Conservation (phyloP, 2,113 vertebrate genomes). For the Corapipo altera region DNA sequence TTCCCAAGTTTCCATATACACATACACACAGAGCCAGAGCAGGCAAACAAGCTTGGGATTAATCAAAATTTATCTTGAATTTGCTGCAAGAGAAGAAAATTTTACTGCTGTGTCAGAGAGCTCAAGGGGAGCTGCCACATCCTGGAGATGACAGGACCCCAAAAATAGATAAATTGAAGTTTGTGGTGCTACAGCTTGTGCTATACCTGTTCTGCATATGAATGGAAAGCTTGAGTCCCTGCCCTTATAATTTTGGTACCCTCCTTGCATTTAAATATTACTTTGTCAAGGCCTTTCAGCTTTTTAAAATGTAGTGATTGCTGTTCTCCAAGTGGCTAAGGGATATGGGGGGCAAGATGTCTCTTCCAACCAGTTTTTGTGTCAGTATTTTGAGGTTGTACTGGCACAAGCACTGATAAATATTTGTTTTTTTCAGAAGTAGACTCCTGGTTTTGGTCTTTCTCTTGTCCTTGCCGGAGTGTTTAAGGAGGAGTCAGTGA, state of each 20-base stretch:
- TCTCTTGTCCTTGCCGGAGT: not conserved
- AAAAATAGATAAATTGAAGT: not conserved
- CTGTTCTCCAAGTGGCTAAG: not conserved
- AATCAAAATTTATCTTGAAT: not conserved
- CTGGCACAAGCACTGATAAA: not conserved
- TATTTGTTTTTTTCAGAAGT: not conserved
- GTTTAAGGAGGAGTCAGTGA: not conserved
- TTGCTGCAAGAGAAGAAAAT: not conserved
- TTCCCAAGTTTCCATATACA: not conserved
- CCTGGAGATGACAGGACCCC: not conserved
- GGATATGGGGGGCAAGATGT: not conserved
- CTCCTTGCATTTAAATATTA: constrained; percentile 7
- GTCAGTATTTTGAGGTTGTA: not conserved
- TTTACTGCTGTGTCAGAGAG: not conserved
- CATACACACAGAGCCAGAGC: not conserved
- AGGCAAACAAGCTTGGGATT: not conserved
- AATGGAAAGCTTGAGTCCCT: not conserved
- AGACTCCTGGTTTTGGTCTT: not conserved
- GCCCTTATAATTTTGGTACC: not conserved
- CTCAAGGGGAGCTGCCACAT: not conserved
- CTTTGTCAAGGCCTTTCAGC: not conserved
- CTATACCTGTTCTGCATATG: constrained; percentile 12
- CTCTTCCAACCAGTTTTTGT: not conserved
- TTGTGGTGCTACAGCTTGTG: not conserved
- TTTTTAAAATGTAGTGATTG: not conserved